phyloP scores from a whole-genome alignment of 2,113 vertebrate genomes.

The Channa argus region DNA sequence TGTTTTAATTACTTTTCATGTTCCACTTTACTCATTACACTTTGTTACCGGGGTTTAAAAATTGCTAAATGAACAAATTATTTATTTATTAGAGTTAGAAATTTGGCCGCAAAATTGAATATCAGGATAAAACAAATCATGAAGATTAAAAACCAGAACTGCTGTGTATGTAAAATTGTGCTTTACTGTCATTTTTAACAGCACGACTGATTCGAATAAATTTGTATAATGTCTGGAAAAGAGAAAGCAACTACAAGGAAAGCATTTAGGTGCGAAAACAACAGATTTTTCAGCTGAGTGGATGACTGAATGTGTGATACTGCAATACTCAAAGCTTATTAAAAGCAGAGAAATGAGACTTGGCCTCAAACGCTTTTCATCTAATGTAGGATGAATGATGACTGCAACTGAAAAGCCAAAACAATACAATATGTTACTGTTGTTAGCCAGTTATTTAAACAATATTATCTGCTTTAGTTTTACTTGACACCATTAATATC shows the following conservation, averaged over 20 bases:
- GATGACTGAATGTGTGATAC: slow-evolving; percentile 3
- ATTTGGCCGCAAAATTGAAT: not conserved
- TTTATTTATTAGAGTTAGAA: too few relatives aligned
- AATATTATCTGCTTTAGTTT: slow-evolving; percentile 20
- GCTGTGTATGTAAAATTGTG: too few relatives aligned
- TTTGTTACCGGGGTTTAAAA: too few relatives aligned
- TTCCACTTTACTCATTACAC: too few relatives aligned
- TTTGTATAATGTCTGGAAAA: not conserved
- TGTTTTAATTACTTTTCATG: too few relatives aligned
- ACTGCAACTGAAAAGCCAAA: slow-evolving; percentile 32
- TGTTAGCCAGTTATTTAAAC: slow-evolving; percentile 19
- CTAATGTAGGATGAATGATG: not conserved
- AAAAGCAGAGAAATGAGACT: slow-evolving; percentile 11
- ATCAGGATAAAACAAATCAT: not conserved
- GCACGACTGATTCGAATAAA: slow-evolving; percentile 1
- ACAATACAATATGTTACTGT: slow-evolving; percentile 20
- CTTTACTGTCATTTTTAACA: not conserved
- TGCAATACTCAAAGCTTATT: not conserved
- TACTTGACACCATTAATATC: slow-evolving; percentile 20
- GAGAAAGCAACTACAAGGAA: not conserved
- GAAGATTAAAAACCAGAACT: not conserved
- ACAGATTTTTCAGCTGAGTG: slow-evolving; percentile 2
- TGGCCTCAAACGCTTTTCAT: slow-evolving; percentile 14
- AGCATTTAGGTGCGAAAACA: not conserved
- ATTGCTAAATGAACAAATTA: too few relatives aligned